Base-by-base conservation (phyloP, 2,113 vertebrate species). In the Cyphomyrus plagiostoma region DNA sequence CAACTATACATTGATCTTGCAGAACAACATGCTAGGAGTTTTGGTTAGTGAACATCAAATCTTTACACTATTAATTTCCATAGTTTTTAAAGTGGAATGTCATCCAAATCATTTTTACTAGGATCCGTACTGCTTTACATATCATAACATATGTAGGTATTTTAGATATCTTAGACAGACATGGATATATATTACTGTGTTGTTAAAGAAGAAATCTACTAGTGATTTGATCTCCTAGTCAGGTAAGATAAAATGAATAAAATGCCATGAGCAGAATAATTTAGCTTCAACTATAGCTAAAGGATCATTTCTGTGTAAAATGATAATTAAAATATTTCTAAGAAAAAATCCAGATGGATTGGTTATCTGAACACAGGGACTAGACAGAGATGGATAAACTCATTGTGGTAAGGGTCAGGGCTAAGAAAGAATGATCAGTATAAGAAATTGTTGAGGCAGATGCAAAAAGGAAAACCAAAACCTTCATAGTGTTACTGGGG, bases 1-100 rank as follows among this genome's bases (percentile, higher is more conserved):
- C 8, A 92, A 92, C 13, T 92, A 93, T 84, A 91, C 89, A 6
- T 89, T 96, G 26, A 88, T 91, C 21, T 10, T 96, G 88, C 93
- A 91, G 87, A 90, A 90, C 2, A 89, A 92, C 11, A 92, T 91
- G 90, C 88, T 88, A 6, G 94, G 95, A 90, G 89, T 96, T 42
- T 56, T 93, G 93, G 95, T 97, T 84, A 95, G 93, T n/a, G 45
- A n/a, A 10, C 17, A 48, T 84, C 49, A 70, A 7, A 30, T 74
- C 26, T 35, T 0, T 50, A 50, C 46, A 58, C 74, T 74, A 1
- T 5, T 80, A 48, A 45, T 90, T 11, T 58, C 1, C 9, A 7
- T 46, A 85, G 42, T 48, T 49, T 49, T 85, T 19, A 48, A 13
- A 26, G 23, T n/a, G 15, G 82, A 45, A 52, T 52, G 50, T 52